Evolutionary conservation across 2,888 invertebrate species (phyloP).

Genomic region (Lamellibrachia columna): DNA sequence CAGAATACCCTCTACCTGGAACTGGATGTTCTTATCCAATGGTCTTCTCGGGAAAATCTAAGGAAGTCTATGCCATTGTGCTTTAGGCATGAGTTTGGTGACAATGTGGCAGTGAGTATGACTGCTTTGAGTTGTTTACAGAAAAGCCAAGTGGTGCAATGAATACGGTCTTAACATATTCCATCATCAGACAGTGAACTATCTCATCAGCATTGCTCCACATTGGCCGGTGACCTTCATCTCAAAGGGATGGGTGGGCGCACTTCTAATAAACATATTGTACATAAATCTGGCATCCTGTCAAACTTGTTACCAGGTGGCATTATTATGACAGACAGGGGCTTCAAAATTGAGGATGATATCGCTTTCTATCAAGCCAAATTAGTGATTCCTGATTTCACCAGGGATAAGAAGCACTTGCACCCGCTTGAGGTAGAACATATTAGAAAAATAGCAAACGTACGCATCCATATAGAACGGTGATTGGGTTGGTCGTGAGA

Average conservation of each 20-base stretch:
- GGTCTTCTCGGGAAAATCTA: not conserved
- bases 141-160: not conserved
- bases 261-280: conserved; percentile 42
- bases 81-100: not conserved
- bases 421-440: conserved; percentile 35
- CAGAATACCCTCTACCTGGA: not conserved
- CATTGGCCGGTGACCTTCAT: too few relatives aligned
- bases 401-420: conserved; percentile 35
- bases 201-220: not conserved
- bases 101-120: not conserved
- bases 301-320: too few relatives aligned
- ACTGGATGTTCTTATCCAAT: not conserved
- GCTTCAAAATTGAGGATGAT: conserved; percentile 40
- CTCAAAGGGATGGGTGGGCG: conserved; percentile 45
- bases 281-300: conserved; percentile 38
- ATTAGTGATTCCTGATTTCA: conserved; percentile 39
- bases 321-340: conserved; percentile 44
- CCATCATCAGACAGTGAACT: not conserved
- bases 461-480: conserved; percentile 40
- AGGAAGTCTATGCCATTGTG: not conserved
- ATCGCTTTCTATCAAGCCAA: conserved; percentile 31
- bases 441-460: conserved; percentile 35
- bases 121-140: not conserved
- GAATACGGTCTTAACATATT: not conserved
- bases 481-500: conserved; percentile 34